Evolutionary conservation across 2,113 vertebrate species (phyloP).

Genomic region (Laticauda colubrina): DNA sequence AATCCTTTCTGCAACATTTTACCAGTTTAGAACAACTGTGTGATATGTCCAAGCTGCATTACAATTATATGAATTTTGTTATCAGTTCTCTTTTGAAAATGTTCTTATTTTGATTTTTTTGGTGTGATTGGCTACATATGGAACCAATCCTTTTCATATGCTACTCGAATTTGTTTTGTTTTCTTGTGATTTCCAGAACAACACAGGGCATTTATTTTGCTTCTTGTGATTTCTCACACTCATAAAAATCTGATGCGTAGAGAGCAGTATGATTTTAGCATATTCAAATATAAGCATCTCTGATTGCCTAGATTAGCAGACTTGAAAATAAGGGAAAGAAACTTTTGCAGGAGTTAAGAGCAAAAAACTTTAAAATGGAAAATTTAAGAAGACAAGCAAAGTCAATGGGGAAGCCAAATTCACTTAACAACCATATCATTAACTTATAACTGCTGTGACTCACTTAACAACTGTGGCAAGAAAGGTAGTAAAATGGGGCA

Average conservation of each 20-base stretch:
- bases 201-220: not conserved
- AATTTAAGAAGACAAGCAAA: not conserved
- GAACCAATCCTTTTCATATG: not conserved
- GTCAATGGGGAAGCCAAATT: not conserved
- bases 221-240: not conserved
- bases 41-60: accelerated
- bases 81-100: not conserved
- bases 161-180: not conserved
- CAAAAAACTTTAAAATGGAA: not conserved
- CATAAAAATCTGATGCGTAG: not conserved
- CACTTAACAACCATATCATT: not conserved
- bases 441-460: too few species aligned
- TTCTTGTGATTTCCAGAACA: not conserved
- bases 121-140: not conserved
- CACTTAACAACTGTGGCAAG: too few species aligned
- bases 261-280: not conserved
- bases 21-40: accelerated
- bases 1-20: not conserved
- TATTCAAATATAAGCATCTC: too few species aligned
- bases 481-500: too few species aligned
- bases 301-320: not conserved
- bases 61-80: not conserved
- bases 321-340: not conserved
- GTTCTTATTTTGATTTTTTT: not conserved
- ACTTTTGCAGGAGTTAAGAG: not conserved